These are phyloP conservation scores for Tenthredo amoena DNA, from an alignment of 2,888 invertebrate species.

Conservation along the genomic window DNA sequence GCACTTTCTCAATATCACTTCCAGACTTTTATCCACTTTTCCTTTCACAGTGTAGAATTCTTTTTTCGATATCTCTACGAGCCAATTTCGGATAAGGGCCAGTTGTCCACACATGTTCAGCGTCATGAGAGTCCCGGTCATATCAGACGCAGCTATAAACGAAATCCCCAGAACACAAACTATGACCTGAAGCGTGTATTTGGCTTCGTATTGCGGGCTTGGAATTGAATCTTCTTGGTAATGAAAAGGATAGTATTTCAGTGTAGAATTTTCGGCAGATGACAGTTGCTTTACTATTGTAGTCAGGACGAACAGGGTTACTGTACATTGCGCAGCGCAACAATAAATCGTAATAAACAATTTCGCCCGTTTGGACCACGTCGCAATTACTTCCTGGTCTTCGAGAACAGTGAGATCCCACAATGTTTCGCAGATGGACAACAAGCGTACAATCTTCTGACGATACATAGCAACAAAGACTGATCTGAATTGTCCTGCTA, in stretches of 20 bases:
- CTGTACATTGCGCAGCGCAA: not conserved
- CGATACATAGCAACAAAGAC: not conserved
- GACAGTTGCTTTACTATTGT: not conserved
- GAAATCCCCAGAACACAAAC: conserved; percentile 55
- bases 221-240: not conserved
- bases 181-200: conserved; percentile 54
- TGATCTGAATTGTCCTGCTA: not conserved
- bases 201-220: not conserved
- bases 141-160: not conserved
- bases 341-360: not conserved
- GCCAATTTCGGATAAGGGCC: not conserved
- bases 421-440: conserved; percentile 57
- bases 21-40: not conserved
- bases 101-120: conserved; percentile 23
- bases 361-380: not conserved
- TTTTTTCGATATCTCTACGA: not conserved
- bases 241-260: not conserved
- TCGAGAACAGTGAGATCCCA: conserved; percentile 57
- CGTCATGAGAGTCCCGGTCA: not conserved
- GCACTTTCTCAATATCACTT: not conserved
- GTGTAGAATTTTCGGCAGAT: not conserved
- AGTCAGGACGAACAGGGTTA: not conserved
- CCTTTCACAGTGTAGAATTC: not conserved
- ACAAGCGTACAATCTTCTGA: conserved; percentile 50
- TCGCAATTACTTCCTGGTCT: not conserved